phyloP scores from a whole-genome alignment of 1,140 invertebrate genomes.

The Scaptomyza montana region DNA sequence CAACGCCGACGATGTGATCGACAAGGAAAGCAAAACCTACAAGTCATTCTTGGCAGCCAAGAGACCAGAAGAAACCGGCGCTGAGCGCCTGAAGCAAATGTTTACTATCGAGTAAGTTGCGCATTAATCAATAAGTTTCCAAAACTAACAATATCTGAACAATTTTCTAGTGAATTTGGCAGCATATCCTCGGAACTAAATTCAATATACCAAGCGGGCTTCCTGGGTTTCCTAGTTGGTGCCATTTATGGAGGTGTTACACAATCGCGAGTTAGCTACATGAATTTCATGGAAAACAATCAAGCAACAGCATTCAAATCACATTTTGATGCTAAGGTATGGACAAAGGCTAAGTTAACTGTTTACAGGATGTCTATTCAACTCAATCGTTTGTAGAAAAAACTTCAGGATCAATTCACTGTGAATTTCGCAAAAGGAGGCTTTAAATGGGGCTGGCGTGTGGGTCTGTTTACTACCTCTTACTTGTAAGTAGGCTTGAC shows the following conservation, averaged over 20 bases:
- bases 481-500: slow-evolving; percentile 85
- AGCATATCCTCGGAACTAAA: slow-evolving; percentile 86
- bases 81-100: slow-evolving; percentile 84
- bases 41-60: slow-evolving; percentile 59
- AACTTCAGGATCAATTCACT: slow-evolving; percentile 87
- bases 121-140: background rate
- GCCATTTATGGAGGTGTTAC: slow-evolving; percentile 87
- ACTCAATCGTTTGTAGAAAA: slow-evolving; percentile 84
- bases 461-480: slow-evolving; percentile 86
- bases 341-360: no score
- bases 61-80: slow-evolving; percentile 76
- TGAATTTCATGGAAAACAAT: slow-evolving; percentile 90
- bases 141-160: background rate
- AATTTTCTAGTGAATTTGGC: slow-evolving; percentile 86
- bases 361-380: background rate
- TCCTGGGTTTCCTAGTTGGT: slow-evolving; percentile 86
- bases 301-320: slow-evolving; percentile 88
- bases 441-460: slow-evolving; percentile 87
- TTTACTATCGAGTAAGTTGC: slow-evolving; percentile 84
- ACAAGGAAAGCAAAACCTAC: slow-evolving; percentile 75
- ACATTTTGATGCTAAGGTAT: slow-evolving; percentile 88
- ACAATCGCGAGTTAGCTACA: slow-evolving; percentile 85
- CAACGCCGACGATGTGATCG: slow-evolving; percentile 45
- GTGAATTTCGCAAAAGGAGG: slow-evolving; percentile 88
- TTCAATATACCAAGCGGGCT: slow-evolving; percentile 85